These are phyloP conservation scores for Baronia brevicornis DNA, from an alignment of 2,888 invertebrate species.

Conservation along the genomic window DNA sequence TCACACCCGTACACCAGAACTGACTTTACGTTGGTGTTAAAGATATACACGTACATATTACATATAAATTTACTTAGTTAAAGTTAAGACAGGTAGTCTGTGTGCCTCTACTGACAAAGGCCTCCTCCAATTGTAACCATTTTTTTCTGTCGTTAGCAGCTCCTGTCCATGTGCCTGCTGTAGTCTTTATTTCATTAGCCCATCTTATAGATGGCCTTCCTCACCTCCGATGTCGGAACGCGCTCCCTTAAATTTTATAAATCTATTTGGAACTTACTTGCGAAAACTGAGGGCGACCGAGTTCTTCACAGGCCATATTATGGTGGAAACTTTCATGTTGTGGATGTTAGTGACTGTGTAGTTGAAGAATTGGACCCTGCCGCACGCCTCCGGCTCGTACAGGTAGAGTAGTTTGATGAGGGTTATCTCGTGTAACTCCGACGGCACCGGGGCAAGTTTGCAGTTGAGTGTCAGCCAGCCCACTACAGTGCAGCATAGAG, in stretches of 20 bases:
- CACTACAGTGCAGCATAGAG: constrained; percentile 33
- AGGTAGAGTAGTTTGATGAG: constrained; percentile 54
- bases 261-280: constrained; percentile 25
- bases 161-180: no score
- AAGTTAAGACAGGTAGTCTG: no score
- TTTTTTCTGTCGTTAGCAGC: no score
- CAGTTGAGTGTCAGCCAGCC: constrained; percentile 50
- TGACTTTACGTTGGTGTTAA: no score
- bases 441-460: constrained; percentile 29
- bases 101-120: no score
- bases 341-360: constrained; percentile 27
- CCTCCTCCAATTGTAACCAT: no score
- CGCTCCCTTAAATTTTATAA: neutral
- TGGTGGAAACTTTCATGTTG: constrained; percentile 22
- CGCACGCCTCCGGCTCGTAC: constrained; percentile 54
- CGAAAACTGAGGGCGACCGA: constrained; percentile 41
- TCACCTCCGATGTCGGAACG: neutral
- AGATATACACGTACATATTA: no score
- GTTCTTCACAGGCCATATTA: constrained; percentile 50
- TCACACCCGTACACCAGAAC: no score
- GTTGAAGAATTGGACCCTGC: constrained; percentile 49
- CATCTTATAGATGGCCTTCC: neutral
- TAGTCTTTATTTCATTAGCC: neutral
- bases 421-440: constrained; percentile 50
- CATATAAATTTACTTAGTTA: no score